Conservation (phyloP, 2,113 vertebrate species). For the Epinephelus fuscoguttatus region DNA sequence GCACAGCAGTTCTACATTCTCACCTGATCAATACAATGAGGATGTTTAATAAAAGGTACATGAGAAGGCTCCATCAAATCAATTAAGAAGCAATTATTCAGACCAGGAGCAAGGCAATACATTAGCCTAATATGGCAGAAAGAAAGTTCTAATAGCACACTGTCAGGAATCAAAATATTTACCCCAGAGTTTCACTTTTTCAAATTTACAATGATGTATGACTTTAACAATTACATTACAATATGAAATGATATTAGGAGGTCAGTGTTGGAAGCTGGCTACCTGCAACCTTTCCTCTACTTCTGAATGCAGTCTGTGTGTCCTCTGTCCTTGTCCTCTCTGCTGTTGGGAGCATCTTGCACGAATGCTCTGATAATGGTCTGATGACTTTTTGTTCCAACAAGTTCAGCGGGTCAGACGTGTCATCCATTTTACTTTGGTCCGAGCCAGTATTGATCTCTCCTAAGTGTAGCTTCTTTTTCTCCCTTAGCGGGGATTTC, state of each 20-base stretch:
- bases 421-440: slow-evolving; percentile 73
- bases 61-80: slow-evolving; percentile 59
- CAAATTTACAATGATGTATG: slow-evolving; percentile 2
- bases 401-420: slow-evolving; percentile 72
- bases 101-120: slow-evolving; percentile 1
- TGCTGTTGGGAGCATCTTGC: slow-evolving; percentile 41
- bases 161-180: neutral
- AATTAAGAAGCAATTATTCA: slow-evolving; percentile 60
- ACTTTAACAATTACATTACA: neutral
- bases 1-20: slow-evolving; percentile 64
- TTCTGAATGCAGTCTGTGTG: slow-evolving; percentile 4
- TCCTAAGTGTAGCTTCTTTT: slow-evolving; percentile 68
- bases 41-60: slow-evolving; percentile 68
- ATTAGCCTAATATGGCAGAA: slow-evolving; percentile 21
- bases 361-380: slow-evolving; percentile 64
- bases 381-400: slow-evolving; percentile 75
- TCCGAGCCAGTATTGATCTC: slow-evolving; percentile 66
- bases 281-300: slow-evolving; percentile 7
- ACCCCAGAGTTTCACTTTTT: slow-evolving; percentile 10
- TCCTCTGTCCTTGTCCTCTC: slow-evolving; percentile 45
- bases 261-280: neutral
- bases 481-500: slow-evolving; percentile 63
- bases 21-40: slow-evolving; percentile 68
- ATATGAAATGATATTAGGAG: neutral
- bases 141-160: slow-evolving; percentile 11